phyloP scores from a whole-genome alignment of 1,140 invertebrate genomes.

The Batillaria attramentaria region DNA sequence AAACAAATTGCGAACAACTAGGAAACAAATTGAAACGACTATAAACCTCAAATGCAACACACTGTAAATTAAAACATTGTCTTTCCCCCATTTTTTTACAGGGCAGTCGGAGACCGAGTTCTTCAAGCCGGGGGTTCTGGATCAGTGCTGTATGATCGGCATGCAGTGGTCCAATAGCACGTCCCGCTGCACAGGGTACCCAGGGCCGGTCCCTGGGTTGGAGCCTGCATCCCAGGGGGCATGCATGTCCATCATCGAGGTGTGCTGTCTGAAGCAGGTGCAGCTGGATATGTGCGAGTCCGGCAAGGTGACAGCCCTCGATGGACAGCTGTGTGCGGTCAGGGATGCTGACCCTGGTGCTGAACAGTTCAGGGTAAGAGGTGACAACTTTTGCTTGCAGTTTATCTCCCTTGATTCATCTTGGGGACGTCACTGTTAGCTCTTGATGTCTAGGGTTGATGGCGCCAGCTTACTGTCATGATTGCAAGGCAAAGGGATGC shows the following conservation, averaged over 20 bases:
- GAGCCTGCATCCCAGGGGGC: slow-evolving; percentile 37
- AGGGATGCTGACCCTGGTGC: slow-evolving; percentile 55
- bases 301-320: slow-evolving; percentile 59
- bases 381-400: not conserved
- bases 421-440: too few relatives aligned
- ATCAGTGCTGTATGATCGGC: slow-evolving; percentile 52
- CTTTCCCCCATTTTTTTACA: not conserved
- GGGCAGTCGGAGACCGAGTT: slow-evolving; percentile 17
- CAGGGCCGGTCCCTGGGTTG: slow-evolving; percentile 41
- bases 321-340: slow-evolving; percentile 56
- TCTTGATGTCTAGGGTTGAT: too few relatives aligned
- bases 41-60: too few relatives aligned
- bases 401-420: too few relatives aligned
- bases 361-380: slow-evolving; percentile 61
- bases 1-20: too few relatives aligned
- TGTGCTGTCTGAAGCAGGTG: slow-evolving; percentile 67
- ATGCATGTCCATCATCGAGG: slow-evolving; percentile 57
- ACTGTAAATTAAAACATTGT: too few relatives aligned
- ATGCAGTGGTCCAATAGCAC: slow-evolving; percentile 50
- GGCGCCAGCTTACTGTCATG: too few relatives aligned
- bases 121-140: slow-evolving; percentile 33
- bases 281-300: slow-evolving; percentile 58
- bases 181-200: slow-evolving; percentile 53
- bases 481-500: too few relatives aligned
- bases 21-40: too few relatives aligned